These are phyloP conservation scores for Leptoteleia sp. DNA, from an alignment of 1,140 invertebrate species.

Conservation along the genomic window DNA sequence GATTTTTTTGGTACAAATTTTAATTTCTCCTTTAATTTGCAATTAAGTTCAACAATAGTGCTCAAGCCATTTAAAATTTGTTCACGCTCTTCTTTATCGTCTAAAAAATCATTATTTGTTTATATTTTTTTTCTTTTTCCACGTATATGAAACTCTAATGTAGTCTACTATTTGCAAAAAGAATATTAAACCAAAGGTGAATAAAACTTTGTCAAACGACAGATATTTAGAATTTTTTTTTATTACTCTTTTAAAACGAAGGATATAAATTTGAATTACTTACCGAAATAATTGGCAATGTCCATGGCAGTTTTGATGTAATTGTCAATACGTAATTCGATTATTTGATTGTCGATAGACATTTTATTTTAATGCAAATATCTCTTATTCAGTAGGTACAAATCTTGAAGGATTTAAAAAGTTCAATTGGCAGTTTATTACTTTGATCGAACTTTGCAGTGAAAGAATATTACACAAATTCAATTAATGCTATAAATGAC, in stretches of 20 bases:
- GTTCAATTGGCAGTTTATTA: not conserved
- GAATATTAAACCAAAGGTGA: too few species aligned
- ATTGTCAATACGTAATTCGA: constrained; percentile 27
- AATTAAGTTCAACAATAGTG: constrained; percentile 48
- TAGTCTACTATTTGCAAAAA: too few species aligned
- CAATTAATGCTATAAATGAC: too few species aligned
- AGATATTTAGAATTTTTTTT: too few species aligned
- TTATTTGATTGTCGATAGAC: constrained; percentile 29
- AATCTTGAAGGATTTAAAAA: not conserved
- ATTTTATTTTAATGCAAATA: constrained; percentile 20
- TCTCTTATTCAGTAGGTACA: not conserved
- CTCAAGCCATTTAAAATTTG: constrained; percentile 35
- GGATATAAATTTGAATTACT: too few species aligned
- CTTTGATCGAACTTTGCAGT: not conserved
- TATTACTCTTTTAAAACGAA: too few species aligned
- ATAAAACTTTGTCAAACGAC: too few species aligned
- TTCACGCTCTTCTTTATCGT: constrained; percentile 42
- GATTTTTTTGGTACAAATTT: constrained; percentile 36
- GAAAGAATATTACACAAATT: too few species aligned
- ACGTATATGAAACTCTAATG: too few species aligned
- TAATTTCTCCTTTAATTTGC: constrained; percentile 45
- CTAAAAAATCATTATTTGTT: too few species aligned
- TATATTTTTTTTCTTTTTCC: too few species aligned
- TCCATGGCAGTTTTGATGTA: constrained; percentile 55
- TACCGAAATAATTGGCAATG: constrained; percentile 53